A percentile compares a stretch with the other conserved stretches of the same genome.
These are phyloP conservation scores for Arnoldichthys spilopterus DNA, from an alignment of 2,797 vertebrate species.

Conservation along the genomic window DNA sequence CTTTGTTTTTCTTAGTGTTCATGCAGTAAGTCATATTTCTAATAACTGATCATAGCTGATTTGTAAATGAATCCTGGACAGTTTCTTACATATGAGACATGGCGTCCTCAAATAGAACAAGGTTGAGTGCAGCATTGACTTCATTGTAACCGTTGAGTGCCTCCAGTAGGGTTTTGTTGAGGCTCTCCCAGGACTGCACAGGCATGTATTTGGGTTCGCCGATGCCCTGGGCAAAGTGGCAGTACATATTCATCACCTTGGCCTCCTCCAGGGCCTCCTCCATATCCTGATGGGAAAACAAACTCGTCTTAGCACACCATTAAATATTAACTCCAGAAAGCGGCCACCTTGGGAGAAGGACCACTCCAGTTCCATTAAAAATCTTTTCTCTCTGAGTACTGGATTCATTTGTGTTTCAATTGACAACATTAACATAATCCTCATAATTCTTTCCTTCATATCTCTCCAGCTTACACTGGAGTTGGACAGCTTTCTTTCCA, in stretches of 20 bases:
- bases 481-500: conserved; percentile 14
- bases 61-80: too few relatives aligned
- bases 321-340: conserved; percentile 44
- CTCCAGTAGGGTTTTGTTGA: conserved; percentile 85
- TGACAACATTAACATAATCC: conserved; percentile 20
- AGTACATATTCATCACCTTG: conserved; percentile 84
- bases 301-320: conserved; percentile 37
- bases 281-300: conserved; percentile 74
- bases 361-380: conserved; percentile 16
- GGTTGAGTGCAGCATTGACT: conserved; percentile 86
- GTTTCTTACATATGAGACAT: conserved; percentile 90
- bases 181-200: conserved; percentile 83
- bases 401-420: conserved; percentile 1
- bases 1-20: too few relatives aligned
- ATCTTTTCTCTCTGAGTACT: neutral
- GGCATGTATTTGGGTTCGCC: conserved; percentile 88
- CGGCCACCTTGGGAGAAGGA: neutral
- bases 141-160: conserved; percentile 90
- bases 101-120: conserved; percentile 95
- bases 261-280: conserved; percentile 78
- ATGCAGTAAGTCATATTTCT: too few relatives aligned
- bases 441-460: conserved; percentile 5
- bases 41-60: too few relatives aligned
- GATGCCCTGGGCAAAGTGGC: conserved; percentile 87
- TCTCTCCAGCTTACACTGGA: conserved; percentile 7